These are phyloP conservation scores for Cyclophora punctaria DNA, from an alignment of 2,888 invertebrate genomes.

Conservation along the genomic window DNA sequence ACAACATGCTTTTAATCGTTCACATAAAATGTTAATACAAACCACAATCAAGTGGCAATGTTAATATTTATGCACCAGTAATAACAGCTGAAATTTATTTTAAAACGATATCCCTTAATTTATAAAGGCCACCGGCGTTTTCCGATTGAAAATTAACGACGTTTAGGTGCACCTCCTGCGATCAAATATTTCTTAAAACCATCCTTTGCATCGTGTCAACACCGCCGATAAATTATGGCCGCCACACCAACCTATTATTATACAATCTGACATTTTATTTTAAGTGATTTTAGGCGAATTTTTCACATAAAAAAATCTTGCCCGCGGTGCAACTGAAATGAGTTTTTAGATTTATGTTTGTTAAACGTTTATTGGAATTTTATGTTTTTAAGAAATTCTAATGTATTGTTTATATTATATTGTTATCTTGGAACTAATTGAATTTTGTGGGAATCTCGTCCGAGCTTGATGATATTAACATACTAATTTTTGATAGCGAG, in stretches of 20 bases:
- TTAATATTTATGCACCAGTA: slow-evolving; percentile 48
- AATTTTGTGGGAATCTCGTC: slow-evolving; percentile 23
- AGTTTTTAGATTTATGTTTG: slow-evolving; percentile 59
- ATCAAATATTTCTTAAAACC: slow-evolving; percentile 40
- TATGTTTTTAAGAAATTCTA: slow-evolving; percentile 42
- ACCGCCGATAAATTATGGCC: slow-evolving; percentile 64
- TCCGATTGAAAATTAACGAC: slow-evolving; percentile 72
- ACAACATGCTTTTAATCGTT: slow-evolving; percentile 43
- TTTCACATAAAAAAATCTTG: slow-evolving; percentile 40
- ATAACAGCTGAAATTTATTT: slow-evolving; percentile 47
- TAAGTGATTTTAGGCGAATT: slow-evolving; percentile 53
- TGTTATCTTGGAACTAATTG: slow-evolving; percentile 25
- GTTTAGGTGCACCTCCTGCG: slow-evolving; percentile 63
- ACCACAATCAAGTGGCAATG: slow-evolving; percentile 40
- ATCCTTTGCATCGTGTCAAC: slow-evolving; percentile 61
- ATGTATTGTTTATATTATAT: slow-evolving; percentile 31
- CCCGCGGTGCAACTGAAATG: slow-evolving; percentile 58
- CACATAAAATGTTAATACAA: slow-evolving; percentile 43
- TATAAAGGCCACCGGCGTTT: slow-evolving; percentile 64
- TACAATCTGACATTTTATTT: slow-evolving; percentile 65
- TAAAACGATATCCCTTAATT: slow-evolving; percentile 47
- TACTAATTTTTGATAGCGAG: slow-evolving; percentile 40
- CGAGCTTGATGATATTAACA: slow-evolving; percentile 32
- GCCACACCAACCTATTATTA: slow-evolving; percentile 69
- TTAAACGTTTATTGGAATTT: slow-evolving; percentile 19